Evolutionary conservation across 2,888 invertebrate species (phyloP), one percentile per base, ranked within the genome.

Genomic region (Erebia ligea): DNA sequence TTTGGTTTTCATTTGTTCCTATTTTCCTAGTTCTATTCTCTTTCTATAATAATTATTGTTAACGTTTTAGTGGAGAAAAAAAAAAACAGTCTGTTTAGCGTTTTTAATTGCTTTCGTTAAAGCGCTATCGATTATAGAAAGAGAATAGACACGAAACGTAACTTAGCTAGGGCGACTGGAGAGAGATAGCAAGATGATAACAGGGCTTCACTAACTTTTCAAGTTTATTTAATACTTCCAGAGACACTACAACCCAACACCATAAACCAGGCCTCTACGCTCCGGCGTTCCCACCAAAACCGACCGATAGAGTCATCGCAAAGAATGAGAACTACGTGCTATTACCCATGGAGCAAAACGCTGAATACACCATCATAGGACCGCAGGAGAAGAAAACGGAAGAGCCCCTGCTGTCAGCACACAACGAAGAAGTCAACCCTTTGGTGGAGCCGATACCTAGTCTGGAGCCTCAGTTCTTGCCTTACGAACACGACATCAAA

Each of bases 201-300:
- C 34, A 34, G 10, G 9, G 17, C 19, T 21, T 10, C 4, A 57
- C 13, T 13, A 57, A 25, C 10, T 13, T 57, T 13, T 25, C 11
- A 17, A 57, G 13, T 21, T 10, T 42, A 11, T n/a, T 61, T 50
- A 21, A 52, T 40, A 58, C 66, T 88, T 86, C 13, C 88, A 91
- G 91, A 67, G 88, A 88, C 6, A 63, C 80, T 63, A 93, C 94
- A 0, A 94, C 94, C 0, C 87, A 84, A 0, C 85, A 84, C 80
- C 94, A 94, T 80, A 87, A 83, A 54, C 94, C 94, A 1, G 95
- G 94, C 0, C 81, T 95, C 2, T 95, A 89, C 82, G 94, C 94
- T 0, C 95, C 95, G 0, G 80, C 82, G 11, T 79, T 84, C 1
- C 94, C 94, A 0, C 94, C 93, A 0, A 91, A 87, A 67, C 86